These are phyloP conservation scores for Aurelia coerulea DNA, from an alignment of 30 jellyfish, hydroid and myxozoan genomes.

Conservation along the genomic window DNA sequence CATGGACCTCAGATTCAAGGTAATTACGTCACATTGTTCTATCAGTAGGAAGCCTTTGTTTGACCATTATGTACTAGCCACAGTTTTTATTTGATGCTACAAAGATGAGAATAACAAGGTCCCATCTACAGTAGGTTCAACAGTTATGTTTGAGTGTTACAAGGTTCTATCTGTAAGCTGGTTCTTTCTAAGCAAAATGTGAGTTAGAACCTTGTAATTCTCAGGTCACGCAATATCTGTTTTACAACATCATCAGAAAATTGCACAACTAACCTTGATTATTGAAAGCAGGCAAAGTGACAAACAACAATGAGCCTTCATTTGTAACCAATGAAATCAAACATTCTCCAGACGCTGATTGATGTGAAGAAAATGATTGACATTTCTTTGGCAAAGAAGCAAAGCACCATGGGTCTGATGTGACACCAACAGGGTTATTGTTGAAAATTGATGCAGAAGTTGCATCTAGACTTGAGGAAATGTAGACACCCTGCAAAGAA, in stretches of 20 bases:
- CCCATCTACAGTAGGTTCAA: no score
- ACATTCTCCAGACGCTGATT: constrained; percentile 25
- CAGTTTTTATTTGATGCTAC: no score
- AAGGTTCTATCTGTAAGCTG: no score
- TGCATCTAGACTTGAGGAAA: constrained; percentile 65
- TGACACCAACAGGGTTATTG: constrained; percentile 23
- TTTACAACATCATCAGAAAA: not conserved
- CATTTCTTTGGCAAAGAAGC: constrained; percentile 59
- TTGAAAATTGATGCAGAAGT: constrained; percentile 63
- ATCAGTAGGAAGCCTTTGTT: no score
- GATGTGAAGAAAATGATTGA: constrained; percentile 44
- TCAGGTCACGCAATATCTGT: no score
- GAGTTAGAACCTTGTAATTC: no score
- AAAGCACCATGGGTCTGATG: constrained; percentile 62
- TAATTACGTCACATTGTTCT: no score
- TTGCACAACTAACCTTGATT: constrained; percentile 7
- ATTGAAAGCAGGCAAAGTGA: constrained; percentile 32
- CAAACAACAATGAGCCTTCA: constrained; percentile 58
- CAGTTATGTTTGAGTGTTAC: no score
- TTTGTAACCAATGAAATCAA: constrained; percentile 26
- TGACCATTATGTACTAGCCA: no score
- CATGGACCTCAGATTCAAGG: no score
- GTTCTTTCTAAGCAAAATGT: no score
- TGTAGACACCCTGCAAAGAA: constrained; percentile 55
- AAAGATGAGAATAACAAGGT: no score